Base-by-base conservation (phyloP, 2,888 invertebrate genomes). In the Tetrapedia diversipes region DNA sequence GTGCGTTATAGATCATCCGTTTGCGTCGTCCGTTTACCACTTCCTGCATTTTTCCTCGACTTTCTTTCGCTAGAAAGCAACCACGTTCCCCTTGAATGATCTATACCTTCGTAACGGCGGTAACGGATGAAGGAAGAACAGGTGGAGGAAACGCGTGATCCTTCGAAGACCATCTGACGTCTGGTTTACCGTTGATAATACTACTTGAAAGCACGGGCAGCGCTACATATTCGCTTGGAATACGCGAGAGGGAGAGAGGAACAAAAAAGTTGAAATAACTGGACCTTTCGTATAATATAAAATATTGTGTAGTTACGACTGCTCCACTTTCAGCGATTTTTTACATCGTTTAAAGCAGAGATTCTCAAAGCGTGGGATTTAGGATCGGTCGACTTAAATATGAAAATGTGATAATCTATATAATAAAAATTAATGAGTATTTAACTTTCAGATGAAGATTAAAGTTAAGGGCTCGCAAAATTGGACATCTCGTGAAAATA, bases 1-100 rank as follows among this genome's bases (percentile, higher is more conserved):
- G 32, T 24, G 29, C 53, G 45, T 74, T 53, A 32, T 53, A 34
- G 63, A 64, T 59, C 51, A 22, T 43, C 37, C 24, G 29, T 19
- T 41, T 27, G 16, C 43, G 43, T 39, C 16, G 29, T 39, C n/a
- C 6, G 19, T 63, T 53, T 24, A 39, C 32, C 24, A 64, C 63
- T 74, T 64, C 64, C 74, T 59, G n/a, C 51, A 71, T 64, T 53
- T 24, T 53, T 51, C 1, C 47, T 22, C 10, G 37, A 45, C 69
- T 57, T 63, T 70, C 71, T 27, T 57, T 29, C 57, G 51, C 37
- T 74, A 63, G 73, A 74, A 74, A 74, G 63, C 63, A 37, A 56
- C 56, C 39, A 45, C 53, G 54, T 69, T 69, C 53, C 11, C 8
- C 32, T 11, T 32, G 37, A 29, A 39, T 43, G 24, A 41, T 32